A percentile compares a stretch with the other conserved stretches of the same genome.
These are phyloP conservation scores for Circaetus gallicus DNA, from an alignment of 2,113 vertebrate species.

Conservation along the genomic window DNA sequence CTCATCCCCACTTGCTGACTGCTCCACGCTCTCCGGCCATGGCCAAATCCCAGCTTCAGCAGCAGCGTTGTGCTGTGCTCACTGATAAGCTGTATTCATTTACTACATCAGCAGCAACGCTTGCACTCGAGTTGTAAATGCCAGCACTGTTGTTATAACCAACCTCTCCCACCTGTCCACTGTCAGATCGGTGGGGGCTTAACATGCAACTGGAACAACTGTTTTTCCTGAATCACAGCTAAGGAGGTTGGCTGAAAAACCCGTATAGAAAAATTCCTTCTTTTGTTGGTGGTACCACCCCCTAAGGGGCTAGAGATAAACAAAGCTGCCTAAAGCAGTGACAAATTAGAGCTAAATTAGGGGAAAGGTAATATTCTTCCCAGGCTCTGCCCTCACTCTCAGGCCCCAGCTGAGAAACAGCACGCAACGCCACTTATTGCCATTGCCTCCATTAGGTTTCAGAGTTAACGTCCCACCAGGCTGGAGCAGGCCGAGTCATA, in stretches of 20 bases:
- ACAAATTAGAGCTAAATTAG: not conserved
- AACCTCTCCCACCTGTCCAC: not conserved
- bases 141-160: not conserved
- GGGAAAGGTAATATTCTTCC: not conserved
- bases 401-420: not conserved
- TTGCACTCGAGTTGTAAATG: not conserved
- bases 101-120: not conserved
- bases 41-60: not conserved
- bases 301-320: not conserved
- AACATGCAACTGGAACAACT: not conserved
- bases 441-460: not conserved
- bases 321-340: not conserved
- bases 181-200: not conserved
- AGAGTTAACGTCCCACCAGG: not conserved
- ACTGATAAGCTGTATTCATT: not conserved
- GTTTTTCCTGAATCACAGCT: not conserved
- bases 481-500: accelerated
- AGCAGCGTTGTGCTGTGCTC: not conserved
- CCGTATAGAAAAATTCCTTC: not conserved
- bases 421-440: accelerated
- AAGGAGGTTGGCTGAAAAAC: not conserved
- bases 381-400: too few relatives aligned
- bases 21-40: accelerated
- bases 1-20: not conserved
- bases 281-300: not conserved